Percentiles rank a stretch among this genome's conserved stretches.
These are phyloP conservation scores for Stegastes partitus DNA, from an alignment of 2,113 vertebrate species.

Conservation along the genomic window DNA sequence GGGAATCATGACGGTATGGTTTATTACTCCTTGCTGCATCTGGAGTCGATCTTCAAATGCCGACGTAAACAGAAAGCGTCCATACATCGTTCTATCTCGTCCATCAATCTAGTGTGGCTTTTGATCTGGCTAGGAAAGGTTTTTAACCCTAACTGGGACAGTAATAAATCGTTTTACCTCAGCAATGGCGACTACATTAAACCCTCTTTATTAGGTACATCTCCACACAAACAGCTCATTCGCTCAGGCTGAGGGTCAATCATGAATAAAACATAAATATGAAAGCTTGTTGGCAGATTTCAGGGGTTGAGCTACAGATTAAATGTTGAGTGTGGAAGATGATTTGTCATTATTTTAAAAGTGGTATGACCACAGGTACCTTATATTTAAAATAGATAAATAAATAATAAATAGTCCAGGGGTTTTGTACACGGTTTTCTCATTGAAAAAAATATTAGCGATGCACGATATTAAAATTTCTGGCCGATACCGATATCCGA, in stretches of 20 bases:
- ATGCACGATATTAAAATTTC: too few species aligned
- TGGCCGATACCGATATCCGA: too few species aligned
- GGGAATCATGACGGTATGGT: slow-evolving; percentile 97
- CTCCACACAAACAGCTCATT: neutral
- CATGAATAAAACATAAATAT: neutral
- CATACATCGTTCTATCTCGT: neutral
- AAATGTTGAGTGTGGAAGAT: slow-evolving; percentile 7
- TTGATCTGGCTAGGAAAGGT: neutral
- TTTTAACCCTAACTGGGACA: neutral
- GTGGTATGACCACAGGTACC: neutral
- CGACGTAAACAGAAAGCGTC: neutral
- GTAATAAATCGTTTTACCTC: neutral
- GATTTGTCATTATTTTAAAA: neutral
- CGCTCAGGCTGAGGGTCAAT: neutral
- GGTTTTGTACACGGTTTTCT: too few species aligned
- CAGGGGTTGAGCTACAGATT: neutral
- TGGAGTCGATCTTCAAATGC: slow-evolving; percentile 22
- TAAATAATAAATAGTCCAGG: too few species aligned
- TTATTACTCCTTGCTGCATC: slow-evolving; percentile 37
- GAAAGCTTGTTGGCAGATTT: neutral
- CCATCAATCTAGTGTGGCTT: neutral
- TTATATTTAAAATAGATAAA: too few species aligned
- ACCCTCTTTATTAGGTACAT: neutral
- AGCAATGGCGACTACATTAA: neutral
- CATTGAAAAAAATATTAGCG: too few species aligned